phyloP scores from a whole-genome alignment of 2,888 invertebrate genomes.

The Lypha dubia region DNA sequence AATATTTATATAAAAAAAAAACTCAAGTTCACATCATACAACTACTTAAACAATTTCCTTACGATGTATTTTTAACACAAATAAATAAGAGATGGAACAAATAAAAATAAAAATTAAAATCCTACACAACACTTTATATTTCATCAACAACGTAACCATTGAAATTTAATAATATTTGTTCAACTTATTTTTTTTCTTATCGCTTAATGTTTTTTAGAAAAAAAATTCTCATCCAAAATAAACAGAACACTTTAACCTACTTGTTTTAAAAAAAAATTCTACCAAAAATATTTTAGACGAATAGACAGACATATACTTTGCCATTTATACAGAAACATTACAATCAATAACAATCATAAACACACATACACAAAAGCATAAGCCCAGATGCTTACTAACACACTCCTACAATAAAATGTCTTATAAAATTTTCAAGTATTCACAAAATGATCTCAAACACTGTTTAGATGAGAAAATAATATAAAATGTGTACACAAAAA shows the following conservation, averaged over 20 bases:
- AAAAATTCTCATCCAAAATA: slow-evolving; percentile 20
- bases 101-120: slow-evolving; percentile 51
- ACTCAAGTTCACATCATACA: slow-evolving; percentile 29
- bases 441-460: slow-evolving; percentile 54
- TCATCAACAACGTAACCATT: slow-evolving; percentile 45
- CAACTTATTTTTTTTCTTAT: background rate
- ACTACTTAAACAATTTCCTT: slow-evolving; percentile 66
- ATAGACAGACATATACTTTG: slow-evolving; percentile 5
- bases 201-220: background rate
- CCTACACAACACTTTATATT: slow-evolving; percentile 53
- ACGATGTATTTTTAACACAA: slow-evolving; percentile 40
- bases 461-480: slow-evolving; percentile 40
- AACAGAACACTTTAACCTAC: background rate
- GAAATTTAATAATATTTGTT: slow-evolving; percentile 44
- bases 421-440: slow-evolving; percentile 47
- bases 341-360: background rate
- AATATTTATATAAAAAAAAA: background rate
- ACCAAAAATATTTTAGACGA: background rate
- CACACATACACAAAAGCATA: background rate
- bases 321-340: background rate
- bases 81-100: slow-evolving; percentile 58
- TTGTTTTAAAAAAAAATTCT: slow-evolving; percentile 1
- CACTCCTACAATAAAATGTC: slow-evolving; percentile 36
- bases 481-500: background rate
- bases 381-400: background rate